A percentile compares a stretch with the other conserved stretches of the same genome.
These are phyloP conservation scores for Oxystoma pomonae DNA, from an alignment of 2,888 invertebrate species.

Conservation along the genomic window DNA sequence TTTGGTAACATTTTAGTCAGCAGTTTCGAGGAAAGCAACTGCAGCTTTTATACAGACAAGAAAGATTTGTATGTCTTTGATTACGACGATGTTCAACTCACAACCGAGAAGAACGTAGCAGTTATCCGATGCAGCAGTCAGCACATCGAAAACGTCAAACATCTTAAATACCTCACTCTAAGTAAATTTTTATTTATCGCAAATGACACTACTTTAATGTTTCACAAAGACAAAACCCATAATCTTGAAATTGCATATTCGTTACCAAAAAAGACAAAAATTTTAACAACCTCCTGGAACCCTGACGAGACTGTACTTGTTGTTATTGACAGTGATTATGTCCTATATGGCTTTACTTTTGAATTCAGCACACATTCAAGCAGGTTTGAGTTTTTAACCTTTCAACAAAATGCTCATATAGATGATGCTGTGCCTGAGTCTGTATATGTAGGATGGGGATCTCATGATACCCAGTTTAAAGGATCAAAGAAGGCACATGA, in stretches of 20 bases:
- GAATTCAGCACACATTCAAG: not conserved
- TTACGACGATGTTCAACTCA: not conserved
- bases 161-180: not conserved
- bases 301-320: slow-evolving; percentile 26
- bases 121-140: not conserved
- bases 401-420: not conserved
- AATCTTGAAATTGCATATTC: slow-evolving; percentile 1
- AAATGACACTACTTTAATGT: slow-evolving; percentile 12
- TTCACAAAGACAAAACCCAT: slow-evolving; percentile 11
- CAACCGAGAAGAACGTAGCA: too few relatives aligned
- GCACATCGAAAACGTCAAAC: not conserved
- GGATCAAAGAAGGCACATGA: slow-evolving; percentile 63
- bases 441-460: slow-evolving; percentile 93
- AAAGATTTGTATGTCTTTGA: not conserved
- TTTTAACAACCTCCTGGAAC: slow-evolving; percentile 25
- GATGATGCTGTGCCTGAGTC: slow-evolving; percentile 56
- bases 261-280: slow-evolving; percentile 12
- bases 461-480: slow-evolving; percentile 93
- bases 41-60: not conserved
- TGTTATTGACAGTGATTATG: slow-evolving; percentile 16
- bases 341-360: slow-evolving; percentile 21
- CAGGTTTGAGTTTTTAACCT: slow-evolving; percentile 5
- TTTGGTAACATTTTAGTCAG: not conserved
- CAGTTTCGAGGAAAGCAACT: not conserved
- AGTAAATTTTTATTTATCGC: not conserved